A percentile compares a stretch with the other conserved stretches of the same genome.
Evolutionary conservation across 2,113 vertebrate species (phyloP).

Genomic region (Passer montanus): DNA sequence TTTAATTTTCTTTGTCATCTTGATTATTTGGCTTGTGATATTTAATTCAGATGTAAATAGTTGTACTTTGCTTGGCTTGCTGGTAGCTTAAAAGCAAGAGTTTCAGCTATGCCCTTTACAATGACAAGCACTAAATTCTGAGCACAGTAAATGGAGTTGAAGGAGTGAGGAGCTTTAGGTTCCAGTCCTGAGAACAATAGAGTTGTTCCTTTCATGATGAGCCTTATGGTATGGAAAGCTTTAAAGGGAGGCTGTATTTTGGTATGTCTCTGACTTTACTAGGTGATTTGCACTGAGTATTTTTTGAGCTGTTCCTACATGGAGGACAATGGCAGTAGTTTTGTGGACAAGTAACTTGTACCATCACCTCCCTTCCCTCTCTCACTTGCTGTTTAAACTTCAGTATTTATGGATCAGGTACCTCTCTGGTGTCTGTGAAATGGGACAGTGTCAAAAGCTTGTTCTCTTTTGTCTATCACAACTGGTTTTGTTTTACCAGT

Average conservation of each 20-base stretch:
- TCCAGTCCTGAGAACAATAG: not conserved
- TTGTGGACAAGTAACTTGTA: not conserved
- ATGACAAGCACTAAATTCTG: not conserved
- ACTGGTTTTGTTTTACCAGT: not conserved
- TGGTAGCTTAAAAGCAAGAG: not conserved
- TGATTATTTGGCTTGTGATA: conserved; percentile 25
- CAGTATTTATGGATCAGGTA: not conserved
- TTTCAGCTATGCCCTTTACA: not conserved
- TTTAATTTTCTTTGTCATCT: conserved; percentile 13
- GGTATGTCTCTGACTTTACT: not conserved
- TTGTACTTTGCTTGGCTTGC: not conserved
- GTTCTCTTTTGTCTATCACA: not conserved
- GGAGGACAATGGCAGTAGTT: not conserved
- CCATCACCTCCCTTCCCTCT: not conserved
- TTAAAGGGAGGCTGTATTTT: not conserved
- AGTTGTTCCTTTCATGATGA: not conserved
- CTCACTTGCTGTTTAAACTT: not conserved
- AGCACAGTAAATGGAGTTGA: not conserved
- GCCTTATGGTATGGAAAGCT: not conserved
- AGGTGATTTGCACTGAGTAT: not conserved
- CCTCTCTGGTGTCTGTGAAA: not conserved
- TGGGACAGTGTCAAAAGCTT: not conserved
- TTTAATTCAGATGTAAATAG: conserved; percentile 11
- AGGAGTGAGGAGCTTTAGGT: not conserved
- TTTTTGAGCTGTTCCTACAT: not conserved